A percentile compares a stretch with the other conserved stretches of the same genome.
Evolutionary conservation across 2,888 invertebrate species (phyloP).

Genomic region (Limulus polyphemus): DNA sequence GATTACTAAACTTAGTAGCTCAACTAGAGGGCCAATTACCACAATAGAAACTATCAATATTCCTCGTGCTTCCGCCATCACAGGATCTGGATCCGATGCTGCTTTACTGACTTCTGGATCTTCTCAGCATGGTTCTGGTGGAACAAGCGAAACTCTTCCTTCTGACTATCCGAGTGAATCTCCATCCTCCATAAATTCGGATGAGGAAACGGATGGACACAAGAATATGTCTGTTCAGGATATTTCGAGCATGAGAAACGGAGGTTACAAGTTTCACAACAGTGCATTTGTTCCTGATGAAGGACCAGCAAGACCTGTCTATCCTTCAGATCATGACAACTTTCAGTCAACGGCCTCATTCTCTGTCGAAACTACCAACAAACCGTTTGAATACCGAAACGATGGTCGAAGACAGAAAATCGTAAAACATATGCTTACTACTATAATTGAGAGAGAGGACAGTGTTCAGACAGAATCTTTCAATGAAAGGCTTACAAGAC

Average conservation of each 20-base stretch:
- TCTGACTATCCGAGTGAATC: slow-evolving; percentile 88
- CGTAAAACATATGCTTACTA: slow-evolving; percentile 22
- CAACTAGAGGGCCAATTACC: slow-evolving; percentile 48
- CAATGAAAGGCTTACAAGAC: too few relatives aligned
- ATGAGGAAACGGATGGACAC: slow-evolving; percentile 45
- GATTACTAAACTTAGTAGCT: slow-evolving; percentile 62
- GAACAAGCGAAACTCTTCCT: slow-evolving; percentile 64
- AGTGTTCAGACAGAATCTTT: slow-evolving; percentile 1
- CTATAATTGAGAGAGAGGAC: slow-evolving; percentile 25
- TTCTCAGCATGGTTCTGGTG: slow-evolving; percentile 12
- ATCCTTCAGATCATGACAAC: slow-evolving; percentile 25
- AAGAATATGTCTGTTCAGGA: slow-evolving; percentile 24
- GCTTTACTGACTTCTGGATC: slow-evolving; percentile 27
- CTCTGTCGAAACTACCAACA: slow-evolving; percentile 18
- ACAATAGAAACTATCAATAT: slow-evolving; percentile 71
- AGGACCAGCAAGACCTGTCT: slow-evolving; percentile 14
- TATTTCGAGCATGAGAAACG: slow-evolving; percentile 21
- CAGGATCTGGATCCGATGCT: slow-evolving; percentile 46
- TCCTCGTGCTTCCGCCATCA: slow-evolving; percentile 61
- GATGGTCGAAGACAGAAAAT: slow-evolving; percentile 15
- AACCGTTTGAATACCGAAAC: slow-evolving; percentile 7
- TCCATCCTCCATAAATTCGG: slow-evolving; percentile 38
- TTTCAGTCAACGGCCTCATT: slow-evolving; percentile 22
- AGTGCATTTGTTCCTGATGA: slow-evolving; percentile 25
- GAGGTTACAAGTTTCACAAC: slow-evolving; percentile 24